Conservation (phyloP, 2,113 vertebrate genomes). For the Actinemys pallida region DNA sequence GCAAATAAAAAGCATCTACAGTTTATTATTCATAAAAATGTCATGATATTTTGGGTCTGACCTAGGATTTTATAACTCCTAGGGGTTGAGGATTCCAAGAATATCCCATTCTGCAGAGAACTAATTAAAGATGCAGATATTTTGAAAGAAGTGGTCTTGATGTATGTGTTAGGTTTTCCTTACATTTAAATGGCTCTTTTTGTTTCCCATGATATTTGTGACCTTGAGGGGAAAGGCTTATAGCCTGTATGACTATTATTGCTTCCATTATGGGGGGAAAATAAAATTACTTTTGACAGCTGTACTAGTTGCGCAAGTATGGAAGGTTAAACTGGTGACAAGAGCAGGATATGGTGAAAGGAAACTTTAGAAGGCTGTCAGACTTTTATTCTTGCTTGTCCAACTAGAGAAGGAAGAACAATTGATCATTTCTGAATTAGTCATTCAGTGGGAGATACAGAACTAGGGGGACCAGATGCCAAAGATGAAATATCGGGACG, state of each 20-base stretch:
- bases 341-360: not conserved
- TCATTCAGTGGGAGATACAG: not conserved
- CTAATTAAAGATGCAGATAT: not conserved
- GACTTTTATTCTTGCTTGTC: not conserved
- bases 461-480: not conserved
- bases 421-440: not conserved
- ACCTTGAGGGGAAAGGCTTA: not conserved
- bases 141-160: not conserved
- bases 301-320: not conserved
- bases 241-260: not conserved
- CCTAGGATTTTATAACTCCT: not conserved
- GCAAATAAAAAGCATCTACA: constrained; percentile 53
- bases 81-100: accelerated
- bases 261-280: not conserved
- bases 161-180: not conserved
- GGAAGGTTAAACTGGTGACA: not conserved
- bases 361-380: not conserved
- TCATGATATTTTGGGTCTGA: not conserved
- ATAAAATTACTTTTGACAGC: not conserved
- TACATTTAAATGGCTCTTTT: not conserved
- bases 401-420: too few species aligned
- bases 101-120: not conserved
- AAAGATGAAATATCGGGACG: too few species aligned
- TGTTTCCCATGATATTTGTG: not conserved
- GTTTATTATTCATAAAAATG: not conserved